Evolutionary conservation across 2,888 invertebrate genomes (phyloP).

Genomic region (Anticlea derivata): DNA sequence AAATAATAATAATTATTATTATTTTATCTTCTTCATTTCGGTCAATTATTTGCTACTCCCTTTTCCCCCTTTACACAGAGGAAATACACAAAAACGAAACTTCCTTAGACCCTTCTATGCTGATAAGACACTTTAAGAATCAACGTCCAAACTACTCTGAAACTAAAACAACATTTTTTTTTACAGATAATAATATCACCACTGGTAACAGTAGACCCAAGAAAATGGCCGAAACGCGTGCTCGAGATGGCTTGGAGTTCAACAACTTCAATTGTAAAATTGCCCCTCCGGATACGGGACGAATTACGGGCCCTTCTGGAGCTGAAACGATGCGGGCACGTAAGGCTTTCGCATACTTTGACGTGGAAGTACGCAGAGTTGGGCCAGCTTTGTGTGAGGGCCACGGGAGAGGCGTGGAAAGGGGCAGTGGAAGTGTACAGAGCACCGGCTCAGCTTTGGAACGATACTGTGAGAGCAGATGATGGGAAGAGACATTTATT

Average conservation of each 20-base stretch:
- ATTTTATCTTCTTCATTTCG: too few relatives aligned
- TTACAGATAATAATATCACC: conserved; percentile 72
- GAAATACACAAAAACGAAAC: too few relatives aligned
- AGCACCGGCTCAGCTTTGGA: conserved; percentile 72
- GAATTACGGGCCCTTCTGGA: conserved; percentile 66
- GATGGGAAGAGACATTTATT: conserved; percentile 81
- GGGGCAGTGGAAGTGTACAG: conserved; percentile 62
- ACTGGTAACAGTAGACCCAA: conserved; percentile 68
- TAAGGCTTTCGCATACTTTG: conserved; percentile 58
- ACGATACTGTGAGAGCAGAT: conserved; percentile 83
- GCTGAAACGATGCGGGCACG: conserved; percentile 59
- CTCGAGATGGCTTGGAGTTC: conserved; percentile 48
- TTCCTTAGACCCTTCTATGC: too few relatives aligned
- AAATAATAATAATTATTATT: too few relatives aligned
- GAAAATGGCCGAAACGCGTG: conserved; percentile 69
- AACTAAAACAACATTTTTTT: neutral
- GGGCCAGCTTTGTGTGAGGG: conserved; percentile 64
- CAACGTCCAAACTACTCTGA: too few relatives aligned
- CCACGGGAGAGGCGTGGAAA: conserved; percentile 59
- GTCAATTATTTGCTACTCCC: too few relatives aligned
- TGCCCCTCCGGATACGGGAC: conserved; percentile 61
- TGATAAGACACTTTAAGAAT: too few relatives aligned
- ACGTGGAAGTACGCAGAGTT: conserved; percentile 75
- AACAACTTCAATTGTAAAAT: conserved; percentile 49
- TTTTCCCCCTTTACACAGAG: too few relatives aligned